A percentile compares a stretch with the other conserved stretches of the same genome.
These are phyloP conservation scores for Lepus townsendii DNA, from an alignment of 2,797 vertebrate species.

Conservation along the genomic window DNA sequence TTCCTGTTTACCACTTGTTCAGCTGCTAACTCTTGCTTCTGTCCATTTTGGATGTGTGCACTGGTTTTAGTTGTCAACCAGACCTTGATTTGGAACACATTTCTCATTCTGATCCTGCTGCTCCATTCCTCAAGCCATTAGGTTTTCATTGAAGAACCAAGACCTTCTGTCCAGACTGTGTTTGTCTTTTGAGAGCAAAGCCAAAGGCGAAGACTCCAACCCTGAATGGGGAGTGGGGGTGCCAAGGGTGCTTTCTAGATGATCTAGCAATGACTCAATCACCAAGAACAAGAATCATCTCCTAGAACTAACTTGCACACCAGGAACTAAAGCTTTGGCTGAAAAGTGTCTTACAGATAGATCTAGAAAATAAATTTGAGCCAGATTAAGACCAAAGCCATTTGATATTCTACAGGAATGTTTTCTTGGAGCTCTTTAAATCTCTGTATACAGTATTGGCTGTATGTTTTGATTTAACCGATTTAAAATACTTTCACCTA, in stretches of 20 bases:
- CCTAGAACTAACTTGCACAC: neutral
- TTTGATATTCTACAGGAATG: neutral
- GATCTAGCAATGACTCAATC: neutral
- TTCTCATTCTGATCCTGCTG: neutral
- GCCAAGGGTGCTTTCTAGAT: neutral
- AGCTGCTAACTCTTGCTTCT: neutral
- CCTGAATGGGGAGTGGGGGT: too few species aligned
- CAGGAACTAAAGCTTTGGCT: neutral
- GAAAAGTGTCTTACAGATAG: neutral
- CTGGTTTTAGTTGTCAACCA: neutral
- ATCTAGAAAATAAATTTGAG: neutral
- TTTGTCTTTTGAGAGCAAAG: neutral
- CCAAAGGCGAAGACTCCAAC: neutral
- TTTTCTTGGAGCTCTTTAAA: neutral
- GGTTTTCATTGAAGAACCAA: neutral
- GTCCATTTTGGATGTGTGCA: neutral
- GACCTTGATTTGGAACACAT: neutral
- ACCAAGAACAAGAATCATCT: neutral
- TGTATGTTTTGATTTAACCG: neutral
- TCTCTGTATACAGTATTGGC: neutral
- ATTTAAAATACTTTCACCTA: neutral
- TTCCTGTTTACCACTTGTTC: neutral
- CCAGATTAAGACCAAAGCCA: neutral
- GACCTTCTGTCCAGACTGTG: neutral
- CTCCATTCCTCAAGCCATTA: neutral